These are phyloP conservation scores for Prinia subflava DNA, from an alignment of 2,113 vertebrate genomes.

Conservation along the genomic window DNA sequence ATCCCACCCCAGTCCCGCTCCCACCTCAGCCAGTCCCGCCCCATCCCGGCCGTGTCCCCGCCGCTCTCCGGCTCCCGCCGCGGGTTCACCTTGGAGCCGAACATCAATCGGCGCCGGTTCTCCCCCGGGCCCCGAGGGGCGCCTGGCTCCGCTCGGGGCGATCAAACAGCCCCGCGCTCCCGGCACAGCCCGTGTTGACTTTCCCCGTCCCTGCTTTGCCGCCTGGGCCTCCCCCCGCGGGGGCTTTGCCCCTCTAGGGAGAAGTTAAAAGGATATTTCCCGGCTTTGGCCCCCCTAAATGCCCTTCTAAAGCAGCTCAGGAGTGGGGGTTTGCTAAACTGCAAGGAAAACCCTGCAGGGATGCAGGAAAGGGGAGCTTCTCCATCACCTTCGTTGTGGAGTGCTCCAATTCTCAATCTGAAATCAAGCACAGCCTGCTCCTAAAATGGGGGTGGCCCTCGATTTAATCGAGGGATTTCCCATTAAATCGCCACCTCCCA, in stretches of 20 bases:
- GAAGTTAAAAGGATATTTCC: neutral
- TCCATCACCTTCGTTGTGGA: fast-evolving
- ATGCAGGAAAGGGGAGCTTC: neutral
- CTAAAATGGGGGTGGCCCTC: fast-evolving
- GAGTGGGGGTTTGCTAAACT: fast-evolving
- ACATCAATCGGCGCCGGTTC: neutral
- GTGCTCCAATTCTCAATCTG: too few species aligned
- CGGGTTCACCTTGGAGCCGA: neutral
- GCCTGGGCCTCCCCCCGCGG: fast-evolving
- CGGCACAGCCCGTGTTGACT: neutral
- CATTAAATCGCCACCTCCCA: neutral
- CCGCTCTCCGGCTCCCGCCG: neutral
- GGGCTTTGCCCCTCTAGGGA: neutral
- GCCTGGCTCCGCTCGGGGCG: fast-evolving
- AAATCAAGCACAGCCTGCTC: neutral
- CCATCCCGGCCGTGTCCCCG: neutral
- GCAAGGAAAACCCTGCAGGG: neutral
- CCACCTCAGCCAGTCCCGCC: too few species aligned
- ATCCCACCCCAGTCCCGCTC: too few species aligned
- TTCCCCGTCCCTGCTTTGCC: neutral
- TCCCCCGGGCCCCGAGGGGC: neutral
- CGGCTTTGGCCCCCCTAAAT: fast-evolving
- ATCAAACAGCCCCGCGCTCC: neutral
- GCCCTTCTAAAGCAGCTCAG: neutral
- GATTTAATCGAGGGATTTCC: neutral